phyloP scores from a whole-genome alignment of 2,888 invertebrate species.

The Orgyia antiqua region DNA sequence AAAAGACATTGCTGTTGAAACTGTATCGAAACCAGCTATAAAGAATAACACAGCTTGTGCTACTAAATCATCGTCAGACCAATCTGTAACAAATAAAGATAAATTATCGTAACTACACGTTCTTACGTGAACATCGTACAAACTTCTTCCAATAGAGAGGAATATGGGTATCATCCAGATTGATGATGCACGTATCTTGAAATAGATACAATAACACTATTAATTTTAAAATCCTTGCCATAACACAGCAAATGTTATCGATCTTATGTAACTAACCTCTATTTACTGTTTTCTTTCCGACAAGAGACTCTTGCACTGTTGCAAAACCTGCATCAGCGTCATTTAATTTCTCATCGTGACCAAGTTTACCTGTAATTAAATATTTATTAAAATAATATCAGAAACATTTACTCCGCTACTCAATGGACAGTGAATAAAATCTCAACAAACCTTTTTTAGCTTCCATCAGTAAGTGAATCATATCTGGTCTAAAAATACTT shows the following conservation, averaged over 20 bases:
- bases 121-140: no score
- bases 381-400: no score
- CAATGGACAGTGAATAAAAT: neutral
- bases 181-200: no score
- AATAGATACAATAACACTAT: no score
- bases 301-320: slow-evolving; percentile 54
- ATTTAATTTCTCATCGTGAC: slow-evolving; percentile 31
- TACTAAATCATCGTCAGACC: slow-evolving; percentile 51
- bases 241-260: no score
- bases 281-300: slow-evolving; percentile 29
- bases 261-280: slow-evolving; percentile 5
- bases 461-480: slow-evolving; percentile 78
- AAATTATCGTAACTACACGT: no score
- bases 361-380: slow-evolving; percentile 23
- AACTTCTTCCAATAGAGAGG: no score
- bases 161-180: no score
- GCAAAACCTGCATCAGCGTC: slow-evolving; percentile 52
- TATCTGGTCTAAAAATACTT: slow-evolving; percentile 64
- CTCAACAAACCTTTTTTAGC: slow-evolving; percentile 54
- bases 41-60: slow-evolving; percentile 70
- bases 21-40: no score
- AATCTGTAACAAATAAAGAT: slow-evolving; percentile 38
- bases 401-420: no score
- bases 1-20: slow-evolving; percentile 35
- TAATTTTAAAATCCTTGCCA: no score